Evolutionary conservation across 2,113 vertebrate genomes (phyloP), one percentile per base, ranked within the genome.

Genomic region (Scartelaos histophorus): DNA sequence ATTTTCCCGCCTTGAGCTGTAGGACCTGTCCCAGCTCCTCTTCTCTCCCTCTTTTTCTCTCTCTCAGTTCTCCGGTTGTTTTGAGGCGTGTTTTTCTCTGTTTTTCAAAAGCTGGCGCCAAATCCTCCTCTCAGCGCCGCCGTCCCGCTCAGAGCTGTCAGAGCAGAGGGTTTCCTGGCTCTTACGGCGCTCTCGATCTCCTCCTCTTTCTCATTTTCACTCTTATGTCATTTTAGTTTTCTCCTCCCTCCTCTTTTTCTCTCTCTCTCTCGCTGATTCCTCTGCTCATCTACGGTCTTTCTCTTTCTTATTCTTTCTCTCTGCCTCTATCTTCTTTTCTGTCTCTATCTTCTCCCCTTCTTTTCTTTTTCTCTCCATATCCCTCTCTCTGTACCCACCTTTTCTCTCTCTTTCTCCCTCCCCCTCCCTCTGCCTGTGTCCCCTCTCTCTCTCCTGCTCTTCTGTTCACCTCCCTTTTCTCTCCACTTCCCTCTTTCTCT

Each of bases 31-130:
- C 10, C 38, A 9, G 38, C 7, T 6, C 10, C 38, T 43, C 69
- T 81, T 29, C 54, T 51, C 66, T 61, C 72, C 58, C 35, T 7
- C 45, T 57, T 51, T 56, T 3, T 57, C 21, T 57, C 54, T 5
- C 21, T 24, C 54, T 53, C 81, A 66, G 46, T 62, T 12, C 13
- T 61, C 70, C 81, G 46, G 35, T 38, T 45, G 68, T 57, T 72
- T 79, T 72, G 46, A 81, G 85, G 84, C 34, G 81, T 82, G 73
- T 60, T 53, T 13, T 35, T 21, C 21, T 73, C 69, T 43, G 35
- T 46, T 67, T 29, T 92, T 91, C 80, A 86, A 91, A 92, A 88
- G 45, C 87, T 79, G 89, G 89, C 89, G 90, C 90, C 89, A 89
- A 90, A 89, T 82, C 81, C 45, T 67, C 81, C 47, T 65, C 89